Evolutionary conservation across 2,113 vertebrate genomes (phyloP), one percentile per base, ranked within the genome.

Genomic region (Neogobius melanostomus): DNA sequence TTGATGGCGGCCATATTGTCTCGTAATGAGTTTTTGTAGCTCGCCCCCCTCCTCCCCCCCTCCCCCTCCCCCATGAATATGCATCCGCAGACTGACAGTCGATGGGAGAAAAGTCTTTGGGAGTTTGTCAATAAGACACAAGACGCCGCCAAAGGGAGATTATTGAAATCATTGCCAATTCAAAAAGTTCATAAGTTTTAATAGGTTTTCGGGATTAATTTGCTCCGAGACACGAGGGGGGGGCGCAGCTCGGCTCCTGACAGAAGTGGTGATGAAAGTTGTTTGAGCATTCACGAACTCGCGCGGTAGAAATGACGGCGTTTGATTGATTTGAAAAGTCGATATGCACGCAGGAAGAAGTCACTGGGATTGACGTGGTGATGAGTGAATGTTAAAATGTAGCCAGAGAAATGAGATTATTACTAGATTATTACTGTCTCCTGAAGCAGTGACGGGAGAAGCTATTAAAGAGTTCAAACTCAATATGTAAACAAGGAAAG

Each of bases 1-100:
- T 81, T 85, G 63, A 11, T 43, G 78, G 69, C 76, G 80, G 85
- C 53, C 53, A 56, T 56, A 56, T 28, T 56, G 53, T 28, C 17
- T 21, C 9, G n/a, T 56, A 56, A 56, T 56, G 53, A 56, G 53
- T 56, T 56, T 56, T 10, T 28, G 53, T 36, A 56, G 53, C 16
- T 8, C 17, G 17, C 17, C 11, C 53, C 53, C 53, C 77, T 75
- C 9, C 21, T 21, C 21, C 21, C 21, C 21, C 21, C 17, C 11
- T 2, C 21, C 5, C 17, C 57, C 57, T 56, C 68, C 42, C 36
- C 46, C 61, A 64, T 48, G 46, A 46, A 64, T 48, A 64, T 59
- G 52, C 2, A 53, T 53, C 10, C 14, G 11, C 53, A 15, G 0
- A 47, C 0, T 7, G 14, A 21, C 52, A 11, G 28, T 36, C 28